Evolutionary conservation across 2,888 invertebrate species (phyloP), one percentile per base, ranked within the genome.

Genomic region (Papilio demoleus): DNA sequence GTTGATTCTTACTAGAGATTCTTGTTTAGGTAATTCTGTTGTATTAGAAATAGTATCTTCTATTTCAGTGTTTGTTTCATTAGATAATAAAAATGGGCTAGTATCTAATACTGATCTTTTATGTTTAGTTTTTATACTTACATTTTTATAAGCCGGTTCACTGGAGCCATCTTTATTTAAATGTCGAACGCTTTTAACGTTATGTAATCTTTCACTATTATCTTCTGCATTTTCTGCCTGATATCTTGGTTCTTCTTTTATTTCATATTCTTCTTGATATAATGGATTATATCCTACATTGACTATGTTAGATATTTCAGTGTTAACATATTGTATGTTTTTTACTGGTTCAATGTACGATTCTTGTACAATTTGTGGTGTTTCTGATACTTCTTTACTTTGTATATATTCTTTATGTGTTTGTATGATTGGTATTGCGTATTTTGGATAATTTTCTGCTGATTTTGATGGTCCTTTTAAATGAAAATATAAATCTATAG

Each of bases 111-210:
- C 71, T 11, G 83, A 73, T 65, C 83, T 76, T 73, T 77, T 82
- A 72, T 74, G 78, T 14, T 75, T 45, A 9, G 19, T 38, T 56
- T 69, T 53, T 58, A 80, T 89, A 91, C 92, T 92, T 88, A 92
- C 92, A 74, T 87, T 84, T 22, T 87, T 86, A 63, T 87, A 90
- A 0, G 90, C 91, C 24, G 91, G 87, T 0, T 88, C 83, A 65
- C 85, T 88, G 1, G 83, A 83, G 1, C 91, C 91, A 72, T 92
- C 90, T 72, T 83, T 83, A 67, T 80, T 77, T 71, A 92, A 80
- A 79, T 89, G 91, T 65, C 88, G 88, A 4, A 92, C 81, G 14
- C 89, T 91, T 31, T 79, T 77, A 14, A 80, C 78, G 58, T 83
- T 84, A 63, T 87, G 81, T 56, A 75, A 88, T 71, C 77, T 81